Evolutionary conservation across 2,797 vertebrate species (phyloP).

Genomic region (Kryptopterus vitreolus): DNA sequence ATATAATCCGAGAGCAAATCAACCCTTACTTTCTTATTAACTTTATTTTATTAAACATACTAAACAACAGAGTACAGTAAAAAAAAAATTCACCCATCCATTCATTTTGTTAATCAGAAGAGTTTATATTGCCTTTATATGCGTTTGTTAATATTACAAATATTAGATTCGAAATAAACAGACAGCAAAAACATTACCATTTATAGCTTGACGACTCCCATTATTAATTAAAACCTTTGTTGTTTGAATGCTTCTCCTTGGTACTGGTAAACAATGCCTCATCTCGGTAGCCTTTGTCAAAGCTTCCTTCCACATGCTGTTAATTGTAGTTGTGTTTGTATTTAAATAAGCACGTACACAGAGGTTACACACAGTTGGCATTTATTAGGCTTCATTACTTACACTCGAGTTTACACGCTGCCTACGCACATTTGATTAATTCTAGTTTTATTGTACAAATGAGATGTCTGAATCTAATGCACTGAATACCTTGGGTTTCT

Average conservation of each 20-base stretch:
- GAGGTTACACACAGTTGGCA: not conserved
- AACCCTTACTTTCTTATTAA: not conserved
- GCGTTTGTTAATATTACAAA: not conserved
- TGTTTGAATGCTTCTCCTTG: not conserved
- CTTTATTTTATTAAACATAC: not conserved
- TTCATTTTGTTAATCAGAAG: not conserved
- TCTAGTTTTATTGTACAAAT: constrained; percentile 10
- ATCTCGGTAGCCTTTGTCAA: not conserved
- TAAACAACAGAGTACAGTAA: not conserved
- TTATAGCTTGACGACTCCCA: not conserved
- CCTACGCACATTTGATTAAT: constrained; percentile 13
- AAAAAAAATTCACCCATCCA: not conserved
- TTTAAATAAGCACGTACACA: not conserved
- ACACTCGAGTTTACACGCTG: not conserved
- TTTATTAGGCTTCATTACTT: constrained; percentile 21
- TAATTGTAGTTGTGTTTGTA: constrained; percentile 6
- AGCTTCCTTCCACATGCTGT: not conserved
- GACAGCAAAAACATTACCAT: not conserved
- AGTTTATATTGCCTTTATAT: not conserved
- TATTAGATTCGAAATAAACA: not conserved
- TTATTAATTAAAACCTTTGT: not conserved
- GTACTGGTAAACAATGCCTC: not conserved
- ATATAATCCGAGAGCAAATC: not conserved
- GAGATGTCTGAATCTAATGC: constrained; percentile 3
- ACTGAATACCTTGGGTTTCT: not conserved